Conservation (phyloP, 2,888 invertebrate genomes). For the Drosophila aldrichi region DNA sequence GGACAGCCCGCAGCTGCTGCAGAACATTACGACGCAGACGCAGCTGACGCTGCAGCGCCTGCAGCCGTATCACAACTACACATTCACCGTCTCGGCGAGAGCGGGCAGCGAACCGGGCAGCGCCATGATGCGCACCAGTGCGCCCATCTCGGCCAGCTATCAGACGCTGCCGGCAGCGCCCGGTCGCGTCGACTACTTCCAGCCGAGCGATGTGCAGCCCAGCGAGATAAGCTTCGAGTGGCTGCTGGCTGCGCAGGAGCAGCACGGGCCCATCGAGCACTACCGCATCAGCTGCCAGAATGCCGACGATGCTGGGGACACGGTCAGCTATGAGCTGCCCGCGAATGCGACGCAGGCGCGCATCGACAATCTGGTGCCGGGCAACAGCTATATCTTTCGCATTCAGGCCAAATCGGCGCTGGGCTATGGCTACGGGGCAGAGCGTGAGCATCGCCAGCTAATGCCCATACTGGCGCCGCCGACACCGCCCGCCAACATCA, state of each 20-base stretch:
- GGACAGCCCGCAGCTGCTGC: conserved; percentile 88
- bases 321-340: conserved; percentile 88
- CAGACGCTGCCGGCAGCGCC: conserved; percentile 94
- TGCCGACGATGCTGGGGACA: conserved; percentile 88
- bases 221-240: conserved; percentile 93
- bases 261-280: conserved; percentile 93
- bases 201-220: conserved; percentile 92
- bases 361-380: conserved; percentile 91
- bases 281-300: conserved; percentile 92
- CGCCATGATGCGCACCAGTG: conserved; percentile 89
- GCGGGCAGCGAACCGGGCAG: conserved; percentile 88
- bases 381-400: conserved; percentile 91
- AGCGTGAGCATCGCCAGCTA: conserved; percentile 90
- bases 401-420: conserved; percentile 94
- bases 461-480: conserved; percentile 95
- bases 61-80: conserved; percentile 94
- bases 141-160: conserved; percentile 92
- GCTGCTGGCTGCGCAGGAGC: conserved; percentile 90
- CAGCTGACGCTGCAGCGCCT: conserved; percentile 89
- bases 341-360: conserved; percentile 89
- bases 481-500: conserved; percentile 89
- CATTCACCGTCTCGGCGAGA: conserved; percentile 93
- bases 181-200: conserved; percentile 91
- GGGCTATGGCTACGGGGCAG: conserved; percentile 92
- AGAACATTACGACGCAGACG: conserved; percentile 90